phyloP scores from a whole-genome alignment of 1,140 invertebrate genomes.

The Phymastichus coffea region DNA sequence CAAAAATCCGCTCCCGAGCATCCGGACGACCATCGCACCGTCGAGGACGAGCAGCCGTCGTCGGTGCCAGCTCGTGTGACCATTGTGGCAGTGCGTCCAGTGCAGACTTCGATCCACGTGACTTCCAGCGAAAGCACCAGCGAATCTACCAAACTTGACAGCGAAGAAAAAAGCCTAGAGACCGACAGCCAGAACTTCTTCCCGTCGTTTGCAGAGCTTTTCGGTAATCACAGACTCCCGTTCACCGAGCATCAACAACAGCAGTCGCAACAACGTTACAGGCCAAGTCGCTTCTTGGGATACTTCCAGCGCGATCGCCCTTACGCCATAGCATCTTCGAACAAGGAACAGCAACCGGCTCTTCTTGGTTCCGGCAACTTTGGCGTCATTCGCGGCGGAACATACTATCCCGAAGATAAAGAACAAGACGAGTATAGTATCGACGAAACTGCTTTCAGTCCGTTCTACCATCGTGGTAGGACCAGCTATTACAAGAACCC shows the following conservation, averaged over 20 bases:
- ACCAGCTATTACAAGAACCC: conserved; percentile 59
- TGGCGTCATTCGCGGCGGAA: conserved; percentile 82
- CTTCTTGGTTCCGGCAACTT: conserved; percentile 86
- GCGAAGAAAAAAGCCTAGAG: conserved; percentile 47
- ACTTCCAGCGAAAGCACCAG: conserved; percentile 11
- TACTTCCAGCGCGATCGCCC: conserved; percentile 50
- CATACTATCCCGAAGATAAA: conserved; percentile 70
- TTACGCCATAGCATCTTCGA: conserved; percentile 40
- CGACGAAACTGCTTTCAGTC: conserved; percentile 56
- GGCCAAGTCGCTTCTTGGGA: conserved; percentile 48
- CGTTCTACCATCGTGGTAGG: conserved; percentile 68
- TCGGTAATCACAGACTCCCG: conserved; percentile 48
- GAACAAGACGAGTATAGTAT: conserved; percentile 59
- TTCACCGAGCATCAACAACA: conserved; percentile 47
- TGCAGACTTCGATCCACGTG: conserved; percentile 11
- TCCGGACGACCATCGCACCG: not conserved
- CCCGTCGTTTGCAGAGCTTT: conserved; percentile 57
- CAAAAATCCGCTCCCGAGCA: not conserved
- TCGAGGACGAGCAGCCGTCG: not conserved
- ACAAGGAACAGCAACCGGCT: conserved; percentile 47
- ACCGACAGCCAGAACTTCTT: conserved; percentile 57
- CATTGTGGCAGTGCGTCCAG: conserved; percentile 3
- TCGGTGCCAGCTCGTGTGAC: not conserved
- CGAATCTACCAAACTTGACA: not conserved
- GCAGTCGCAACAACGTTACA: conserved; percentile 41